A percentile compares a stretch with the other conserved stretches of the same genome.
These are phyloP conservation scores for Antechinus stuartii DNA, from an alignment of 2,113 vertebrate species.

Conservation along the genomic window DNA sequence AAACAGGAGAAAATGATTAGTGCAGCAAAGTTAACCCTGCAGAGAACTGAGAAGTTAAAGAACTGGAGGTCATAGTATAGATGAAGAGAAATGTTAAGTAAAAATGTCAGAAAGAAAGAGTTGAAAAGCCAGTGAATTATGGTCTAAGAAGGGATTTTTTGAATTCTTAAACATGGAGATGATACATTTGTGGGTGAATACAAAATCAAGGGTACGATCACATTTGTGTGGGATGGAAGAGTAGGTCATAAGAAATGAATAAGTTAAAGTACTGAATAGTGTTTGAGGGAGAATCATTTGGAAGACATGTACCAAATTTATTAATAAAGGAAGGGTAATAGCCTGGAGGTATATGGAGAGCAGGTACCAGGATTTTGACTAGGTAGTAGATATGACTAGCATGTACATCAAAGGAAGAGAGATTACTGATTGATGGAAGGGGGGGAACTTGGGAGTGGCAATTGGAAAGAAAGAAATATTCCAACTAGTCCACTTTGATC, in stretches of 20 bases:
- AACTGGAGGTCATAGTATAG: neutral
- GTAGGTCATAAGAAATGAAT: neutral
- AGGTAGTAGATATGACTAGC: neutral
- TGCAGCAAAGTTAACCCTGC: neutral
- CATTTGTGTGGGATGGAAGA: neutral
- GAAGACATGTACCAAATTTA: neutral
- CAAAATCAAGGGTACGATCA: neutral
- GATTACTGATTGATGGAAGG: neutral
- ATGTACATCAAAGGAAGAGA: neutral
- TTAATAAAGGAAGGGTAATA: neutral
- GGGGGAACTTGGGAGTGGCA: neutral
- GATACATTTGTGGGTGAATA: neutral
- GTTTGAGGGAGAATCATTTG: neutral
- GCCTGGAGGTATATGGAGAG: neutral
- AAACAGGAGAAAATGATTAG: neutral
- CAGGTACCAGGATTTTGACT: neutral
- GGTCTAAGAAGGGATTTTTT: neutral
- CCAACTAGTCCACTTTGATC: neutral
- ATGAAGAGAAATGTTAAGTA: neutral
- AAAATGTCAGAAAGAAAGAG: neutral
- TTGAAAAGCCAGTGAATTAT: neutral
- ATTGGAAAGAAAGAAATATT: neutral
- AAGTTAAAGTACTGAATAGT: neutral
- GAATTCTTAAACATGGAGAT: neutral
- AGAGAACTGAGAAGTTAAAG: neutral